Base-by-base conservation (phyloP, 2,888 invertebrate species). In the Eupithecia vulgata region DNA sequence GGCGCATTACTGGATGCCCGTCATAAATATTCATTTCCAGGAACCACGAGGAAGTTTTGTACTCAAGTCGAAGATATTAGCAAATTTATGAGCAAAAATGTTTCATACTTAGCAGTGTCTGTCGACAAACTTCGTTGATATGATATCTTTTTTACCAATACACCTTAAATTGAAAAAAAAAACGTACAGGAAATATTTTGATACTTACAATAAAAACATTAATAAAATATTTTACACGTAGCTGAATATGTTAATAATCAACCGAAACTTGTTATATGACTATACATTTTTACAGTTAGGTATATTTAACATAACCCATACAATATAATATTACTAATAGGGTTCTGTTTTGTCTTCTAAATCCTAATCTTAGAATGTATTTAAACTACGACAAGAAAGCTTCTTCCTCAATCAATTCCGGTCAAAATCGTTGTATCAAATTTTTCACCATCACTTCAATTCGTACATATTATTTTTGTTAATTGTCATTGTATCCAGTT, bases 1-100 rank as follows among this genome's bases (percentile, higher is more conserved):
- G 92, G 90, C 88, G 89, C 88, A 90, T 92, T 91, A 91, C 89
- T 88, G 88, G 89, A 86, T 89, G 90, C 87, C 87, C 85, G 90
- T 90, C 90, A 93, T 94, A 93, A 94, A 94, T 94, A 94, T 93
- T 94, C 92, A 94, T 93, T 93, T 92, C 91, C 87, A 87, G 87
- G 86, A 90, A 89, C 88, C 87, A 86, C 87, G 90, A 88, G 86
- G 88, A 93, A 93, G 91, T 93, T 93, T 86, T 89, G 88, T 90
- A 87, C 88, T 88, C 86, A 72, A 68, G 69, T 72, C 30, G 67
- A 72, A 57, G 72, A 91, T 93, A 93, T 93, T 91, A 91, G 90
- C 86, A 87, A 93, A 93, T 93, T 92, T 94, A 93, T 91, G 92
- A 88, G 90, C 87, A 88, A 92, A 90, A 90, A 92, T 92, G 88